Evolutionary conservation across 2,113 vertebrate genomes (phyloP), one percentile per base, ranked within the genome.

Genomic region (Pachyramphus minor): DNA sequence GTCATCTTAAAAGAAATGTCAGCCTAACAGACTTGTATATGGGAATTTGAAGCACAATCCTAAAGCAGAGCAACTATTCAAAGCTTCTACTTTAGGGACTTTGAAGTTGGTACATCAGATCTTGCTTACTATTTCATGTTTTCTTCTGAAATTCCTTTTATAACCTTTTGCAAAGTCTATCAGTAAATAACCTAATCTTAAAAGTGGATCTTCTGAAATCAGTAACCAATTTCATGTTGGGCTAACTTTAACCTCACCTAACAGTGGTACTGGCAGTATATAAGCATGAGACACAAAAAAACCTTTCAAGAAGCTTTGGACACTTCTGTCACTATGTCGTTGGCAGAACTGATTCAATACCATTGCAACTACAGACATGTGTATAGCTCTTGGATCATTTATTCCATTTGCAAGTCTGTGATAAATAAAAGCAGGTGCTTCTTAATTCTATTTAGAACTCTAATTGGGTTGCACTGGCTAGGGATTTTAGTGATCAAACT

Each of bases 281-380:
- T 15, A 20, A 88, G 4, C 13, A 79, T 5, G 31, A 79, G 14
- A 60, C 11, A 56, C 7, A 59, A 75, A 68, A 49, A 42, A 30
- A 8, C 0, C 8, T 67, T 25, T 5, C 1, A 1, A 77, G 18
- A 55, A 64, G 8, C 31, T 56, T 69, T 73, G 21, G 33, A 45
- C 23, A 62, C 13, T 14, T 62, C 56, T 2, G 0, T 67, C 22
- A 25, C 45, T 53, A 5, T 11, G 17, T 58, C 55, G 23, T 19
- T 35, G 8, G 9, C 20, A 69, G 33, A 87, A 87, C 9, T 49
- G 6, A n/a, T 41, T 77, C 35, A 71, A 20, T 42, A 50, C 8
- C 20, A 28, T 42, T 81, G 33, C 12, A 75, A 14, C 23, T 67
- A 33, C 11, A 62, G 55, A 31, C 50, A 49, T 63, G 7, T 11